A percentile compares a stretch with the other conserved stretches of the same genome.
Evolutionary conservation across 2,888 invertebrate species (phyloP).

Genomic region (Stenichneumon culpator): DNA sequence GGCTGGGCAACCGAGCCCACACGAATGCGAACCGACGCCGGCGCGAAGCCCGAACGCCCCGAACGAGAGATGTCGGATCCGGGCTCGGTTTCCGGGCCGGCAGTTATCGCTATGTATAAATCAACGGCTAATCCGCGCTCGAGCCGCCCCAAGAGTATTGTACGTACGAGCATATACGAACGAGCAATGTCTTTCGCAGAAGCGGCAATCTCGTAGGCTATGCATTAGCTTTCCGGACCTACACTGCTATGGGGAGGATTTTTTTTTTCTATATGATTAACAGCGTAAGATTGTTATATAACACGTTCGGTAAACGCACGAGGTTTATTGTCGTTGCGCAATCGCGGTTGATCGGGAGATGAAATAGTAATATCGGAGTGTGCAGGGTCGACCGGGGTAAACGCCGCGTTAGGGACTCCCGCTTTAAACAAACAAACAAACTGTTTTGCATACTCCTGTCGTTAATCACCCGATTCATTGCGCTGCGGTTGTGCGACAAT

Average conservation of each 20-base stretch:
- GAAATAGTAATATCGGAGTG: conserved; percentile 11
- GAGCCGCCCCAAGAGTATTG: conserved; percentile 50
- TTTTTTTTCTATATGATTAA: conserved; percentile 23
- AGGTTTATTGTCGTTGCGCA: conserved; percentile 44
- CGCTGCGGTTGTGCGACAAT: background rate
- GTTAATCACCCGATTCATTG: background rate
- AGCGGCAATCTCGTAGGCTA: conserved; percentile 43
- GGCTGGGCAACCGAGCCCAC: conserved; percentile 20
- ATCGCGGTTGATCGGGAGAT: conserved; percentile 16
- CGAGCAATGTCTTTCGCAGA: conserved; percentile 45
- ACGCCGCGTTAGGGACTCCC: background rate
- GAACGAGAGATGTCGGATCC: conserved; percentile 31
- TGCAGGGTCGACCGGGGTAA: background rate
- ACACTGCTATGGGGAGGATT: background rate
- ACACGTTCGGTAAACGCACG: conserved; percentile 10
- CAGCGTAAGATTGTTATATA: conserved; percentile 14
- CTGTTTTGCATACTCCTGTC: background rate
- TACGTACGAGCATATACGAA: conserved; percentile 19
- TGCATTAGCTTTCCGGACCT: conserved; percentile 5
- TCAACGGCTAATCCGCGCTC: conserved; percentile 75
- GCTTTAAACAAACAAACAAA: conserved; percentile 9
- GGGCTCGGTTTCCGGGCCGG: conserved; percentile 62
- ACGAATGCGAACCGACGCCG: background rate
- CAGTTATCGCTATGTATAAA: conserved; percentile 77
- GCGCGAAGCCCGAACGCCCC: conserved; percentile 9